Conservation (phyloP, 2,888 invertebrate genomes). For the Ormyrus thymus region DNA sequence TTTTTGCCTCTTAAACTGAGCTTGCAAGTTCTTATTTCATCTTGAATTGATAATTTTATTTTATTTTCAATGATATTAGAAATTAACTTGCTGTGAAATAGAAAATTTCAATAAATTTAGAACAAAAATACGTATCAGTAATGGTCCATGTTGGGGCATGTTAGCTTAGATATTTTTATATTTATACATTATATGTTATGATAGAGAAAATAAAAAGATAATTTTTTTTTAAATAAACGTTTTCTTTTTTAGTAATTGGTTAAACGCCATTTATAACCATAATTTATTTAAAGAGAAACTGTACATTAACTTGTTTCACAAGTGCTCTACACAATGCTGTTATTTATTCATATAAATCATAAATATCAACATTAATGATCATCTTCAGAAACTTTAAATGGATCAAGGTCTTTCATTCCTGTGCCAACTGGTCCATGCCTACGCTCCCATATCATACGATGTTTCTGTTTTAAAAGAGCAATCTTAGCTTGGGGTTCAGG, state of each 20-base stretch:
- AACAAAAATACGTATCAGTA: slow-evolving; percentile 58
- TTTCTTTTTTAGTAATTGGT: slow-evolving; percentile 18
- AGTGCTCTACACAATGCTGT: slow-evolving; percentile 48
- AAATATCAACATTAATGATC: slow-evolving; percentile 7
- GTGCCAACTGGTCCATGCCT: slow-evolving; percentile 88
- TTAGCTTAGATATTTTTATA: slow-evolving; percentile 63
- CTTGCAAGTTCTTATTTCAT: slow-evolving; percentile 30
- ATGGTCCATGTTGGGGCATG: slow-evolving; percentile 55
- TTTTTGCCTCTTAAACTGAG: slow-evolving; percentile 16
- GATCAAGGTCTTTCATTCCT: slow-evolving; percentile 77
- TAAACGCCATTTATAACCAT: slow-evolving; percentile 42
- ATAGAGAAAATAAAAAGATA: slow-evolving; percentile 56
- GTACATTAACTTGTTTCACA: slow-evolving; percentile 49
- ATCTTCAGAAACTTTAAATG: slow-evolving; percentile 34
- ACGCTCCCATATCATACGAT: slow-evolving; percentile 98
- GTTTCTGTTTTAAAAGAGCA: slow-evolving; percentile 98
- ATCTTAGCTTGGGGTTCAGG: slow-evolving; percentile 82
- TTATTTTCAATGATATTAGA: slow-evolving; percentile 53
- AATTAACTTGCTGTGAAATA: slow-evolving; percentile 41
- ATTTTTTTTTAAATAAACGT: slow-evolving; percentile 46
- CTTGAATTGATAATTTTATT: slow-evolving; percentile 39
- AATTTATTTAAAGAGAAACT: slow-evolving; percentile 56
- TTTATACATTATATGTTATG: slow-evolving; percentile 60
- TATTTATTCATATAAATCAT: neutral
- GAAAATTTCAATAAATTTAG: slow-evolving; percentile 21